Evolutionary conservation across 2,888 invertebrate species (phyloP).

Genomic region (Chrysolina oricalcia): DNA sequence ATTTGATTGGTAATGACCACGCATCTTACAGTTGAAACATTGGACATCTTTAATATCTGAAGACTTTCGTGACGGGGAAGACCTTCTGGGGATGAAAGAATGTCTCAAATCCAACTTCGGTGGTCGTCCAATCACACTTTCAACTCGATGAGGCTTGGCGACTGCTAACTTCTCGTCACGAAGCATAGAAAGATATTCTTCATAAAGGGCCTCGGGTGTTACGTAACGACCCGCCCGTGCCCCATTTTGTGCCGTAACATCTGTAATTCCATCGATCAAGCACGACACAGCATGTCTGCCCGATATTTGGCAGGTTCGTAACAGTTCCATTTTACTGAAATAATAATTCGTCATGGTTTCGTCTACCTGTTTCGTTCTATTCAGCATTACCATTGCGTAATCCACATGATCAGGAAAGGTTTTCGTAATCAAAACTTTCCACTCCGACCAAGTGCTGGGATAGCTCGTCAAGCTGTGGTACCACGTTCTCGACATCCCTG

Average conservation of each 20-base stretch:
- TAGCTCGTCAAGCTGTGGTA: conserved; percentile 47
- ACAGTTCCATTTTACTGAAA: conserved; percentile 45
- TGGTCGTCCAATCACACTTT: background rate
- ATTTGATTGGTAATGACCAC: conserved; percentile 38
- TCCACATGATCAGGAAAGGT: conserved; percentile 51
- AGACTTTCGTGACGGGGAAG: too few relatives aligned
- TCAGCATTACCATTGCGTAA: conserved; percentile 41
- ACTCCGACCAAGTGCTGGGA: conserved; percentile 51
- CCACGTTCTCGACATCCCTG: conserved; percentile 54
- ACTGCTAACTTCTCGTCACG: conserved; percentile 18
- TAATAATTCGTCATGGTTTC: conserved; percentile 40
- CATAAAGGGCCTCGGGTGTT: conserved; percentile 40
- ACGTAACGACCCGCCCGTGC: conserved; percentile 41
- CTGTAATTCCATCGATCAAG: conserved; percentile 36
- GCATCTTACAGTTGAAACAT: conserved; percentile 45
- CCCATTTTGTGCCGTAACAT: conserved; percentile 37
- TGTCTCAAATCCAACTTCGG: conserved; percentile 4
- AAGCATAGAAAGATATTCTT: conserved; percentile 42
- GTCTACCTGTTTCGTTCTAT: conserved; percentile 43
- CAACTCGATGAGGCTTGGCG: background rate
- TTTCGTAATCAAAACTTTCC: conserved; percentile 48
- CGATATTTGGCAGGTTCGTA: conserved; percentile 40
- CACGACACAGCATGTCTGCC: conserved; percentile 45
- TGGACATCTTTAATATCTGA: too few relatives aligned
- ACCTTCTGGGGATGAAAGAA: too few relatives aligned